Percentiles rank a stretch among this genome's conserved stretches.
phyloP scores from a whole-genome alignment of 2,888 invertebrate genomes.

The Erebia ligea region DNA sequence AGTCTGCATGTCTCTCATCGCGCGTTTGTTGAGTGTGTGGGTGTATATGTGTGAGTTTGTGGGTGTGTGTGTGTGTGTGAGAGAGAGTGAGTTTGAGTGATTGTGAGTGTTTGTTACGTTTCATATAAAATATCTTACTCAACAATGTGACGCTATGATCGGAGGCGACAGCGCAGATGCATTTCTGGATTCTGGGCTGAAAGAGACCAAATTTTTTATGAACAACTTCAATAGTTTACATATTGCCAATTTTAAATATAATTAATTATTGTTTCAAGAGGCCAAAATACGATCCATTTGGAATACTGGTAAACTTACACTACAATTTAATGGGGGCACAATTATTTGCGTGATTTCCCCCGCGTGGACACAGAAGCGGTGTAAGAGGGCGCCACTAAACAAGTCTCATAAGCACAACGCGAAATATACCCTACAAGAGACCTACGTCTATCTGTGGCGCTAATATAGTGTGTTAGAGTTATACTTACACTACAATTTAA shows the following conservation, averaged over 20 bases:
- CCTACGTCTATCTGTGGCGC: constrained; percentile 46
- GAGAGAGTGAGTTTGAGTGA: too few species aligned
- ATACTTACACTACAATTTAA: constrained; percentile 91
- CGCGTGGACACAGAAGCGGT: constrained; percentile 98
- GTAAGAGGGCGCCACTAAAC: constrained; percentile 93
- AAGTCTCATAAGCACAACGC: constrained; percentile 98
- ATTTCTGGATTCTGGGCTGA: constrained; percentile 95
- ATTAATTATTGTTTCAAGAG: too few species aligned
- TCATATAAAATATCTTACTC: constrained; percentile 79
- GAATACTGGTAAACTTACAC: constrained; percentile 80
- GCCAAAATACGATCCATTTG: too few species aligned
- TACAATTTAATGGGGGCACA: constrained; percentile 96
- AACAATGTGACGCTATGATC: constrained; percentile 98
- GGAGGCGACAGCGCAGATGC: constrained; percentile 97
- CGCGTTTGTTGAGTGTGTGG: too few species aligned
- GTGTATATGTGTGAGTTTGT: too few species aligned
- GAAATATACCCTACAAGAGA: constrained; percentile 99
- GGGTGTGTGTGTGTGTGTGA: too few species aligned
- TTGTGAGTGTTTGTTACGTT: background rate
- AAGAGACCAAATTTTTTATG: constrained; percentile 43
- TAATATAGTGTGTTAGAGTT: background rate
- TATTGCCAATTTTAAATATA: too few species aligned
- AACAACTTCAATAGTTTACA: too few species aligned
- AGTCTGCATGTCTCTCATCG: too few species aligned
- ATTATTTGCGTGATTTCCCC: constrained; percentile 97